phyloP scores from a whole-genome alignment of 2,888 invertebrate species.

The Chamaedrilus cognettii region DNA sequence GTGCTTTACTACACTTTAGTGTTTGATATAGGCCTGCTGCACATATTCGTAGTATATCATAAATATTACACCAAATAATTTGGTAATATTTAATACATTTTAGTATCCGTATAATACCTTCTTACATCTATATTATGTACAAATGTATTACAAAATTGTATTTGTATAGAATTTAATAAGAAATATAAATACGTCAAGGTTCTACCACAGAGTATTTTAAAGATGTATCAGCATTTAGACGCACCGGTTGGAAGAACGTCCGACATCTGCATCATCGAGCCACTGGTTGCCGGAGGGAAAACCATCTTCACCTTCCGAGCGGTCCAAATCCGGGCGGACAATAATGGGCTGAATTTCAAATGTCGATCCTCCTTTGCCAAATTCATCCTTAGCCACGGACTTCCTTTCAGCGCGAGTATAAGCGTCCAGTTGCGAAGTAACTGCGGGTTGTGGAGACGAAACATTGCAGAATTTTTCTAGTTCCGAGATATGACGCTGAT shows the following conservation, averaged over 20 bases:
- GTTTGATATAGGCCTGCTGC: too few species aligned
- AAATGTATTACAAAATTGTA: too few species aligned
- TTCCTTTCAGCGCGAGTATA: neutral
- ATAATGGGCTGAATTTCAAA: neutral
- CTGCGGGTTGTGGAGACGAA: neutral
- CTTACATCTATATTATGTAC: neutral
- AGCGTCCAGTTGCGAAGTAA: neutral
- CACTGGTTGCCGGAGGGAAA: too few species aligned
- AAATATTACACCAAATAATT: too few species aligned
- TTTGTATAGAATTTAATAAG: neutral
- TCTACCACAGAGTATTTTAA: too few species aligned
- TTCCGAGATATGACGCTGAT: neutral
- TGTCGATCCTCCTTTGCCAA: neutral
- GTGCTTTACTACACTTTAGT: too few species aligned
- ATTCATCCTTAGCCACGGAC: neutral
- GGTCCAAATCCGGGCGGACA: neutral
- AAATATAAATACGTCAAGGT: neutral
- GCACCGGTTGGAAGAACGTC: too few species aligned
- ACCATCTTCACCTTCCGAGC: neutral
- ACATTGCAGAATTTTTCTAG: neutral
- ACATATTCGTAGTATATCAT: too few species aligned
- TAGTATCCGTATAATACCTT: too few species aligned
- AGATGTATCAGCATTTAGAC: too few species aligned
- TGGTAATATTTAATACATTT: too few species aligned
- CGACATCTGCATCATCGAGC: too few species aligned